These are phyloP conservation scores for Hydroisotoma schaefferi DNA, from an alignment of 2,888 invertebrate species.

Conservation along the genomic window DNA sequence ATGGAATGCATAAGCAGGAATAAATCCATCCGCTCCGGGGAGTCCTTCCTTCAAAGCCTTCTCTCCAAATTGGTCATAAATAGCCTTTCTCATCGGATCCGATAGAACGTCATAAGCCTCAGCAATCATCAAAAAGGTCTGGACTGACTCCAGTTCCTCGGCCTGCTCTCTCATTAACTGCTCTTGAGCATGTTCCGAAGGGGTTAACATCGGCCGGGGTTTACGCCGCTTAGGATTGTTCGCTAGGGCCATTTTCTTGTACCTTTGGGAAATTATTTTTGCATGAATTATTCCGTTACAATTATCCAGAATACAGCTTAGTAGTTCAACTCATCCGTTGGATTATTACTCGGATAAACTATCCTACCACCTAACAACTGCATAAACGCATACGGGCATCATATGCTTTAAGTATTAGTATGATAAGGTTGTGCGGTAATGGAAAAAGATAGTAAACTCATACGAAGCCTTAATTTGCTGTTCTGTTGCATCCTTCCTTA, in stretches of 20 bases:
- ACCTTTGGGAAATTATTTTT: constrained; percentile 21
- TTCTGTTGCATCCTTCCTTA: constrained; percentile 63
- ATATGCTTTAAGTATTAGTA: too few relatives aligned
- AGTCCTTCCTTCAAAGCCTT: constrained; percentile 78
- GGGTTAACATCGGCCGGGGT: constrained; percentile 36
- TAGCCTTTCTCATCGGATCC: constrained; percentile 64
- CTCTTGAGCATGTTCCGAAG: constrained; percentile 51
- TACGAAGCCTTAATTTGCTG: constrained; percentile 70
- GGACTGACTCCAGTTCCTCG: constrained; percentile 32
- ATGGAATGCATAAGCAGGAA: constrained; percentile 74
- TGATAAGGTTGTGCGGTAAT: too few relatives aligned
- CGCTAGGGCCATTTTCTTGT: constrained; percentile 39
- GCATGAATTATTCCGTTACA: not conserved
- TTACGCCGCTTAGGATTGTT: constrained; percentile 42
- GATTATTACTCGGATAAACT: too few relatives aligned
- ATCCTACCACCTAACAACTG: too few relatives aligned
- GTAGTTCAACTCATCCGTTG: not conserved
- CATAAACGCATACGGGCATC: too few relatives aligned
- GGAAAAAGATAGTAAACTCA: too few relatives aligned
- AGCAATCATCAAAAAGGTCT: constrained; percentile 61
- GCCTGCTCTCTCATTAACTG: constrained; percentile 29
- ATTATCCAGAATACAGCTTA: not conserved
- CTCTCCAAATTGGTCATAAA: constrained; percentile 87
- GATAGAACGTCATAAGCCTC: constrained; percentile 77
- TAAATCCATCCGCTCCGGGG: constrained; percentile 64